Percentiles rank a stretch among this genome's conserved stretches.
phyloP scores from a whole-genome alignment of 1,140 invertebrate species.

The Bombyx mandarina region DNA sequence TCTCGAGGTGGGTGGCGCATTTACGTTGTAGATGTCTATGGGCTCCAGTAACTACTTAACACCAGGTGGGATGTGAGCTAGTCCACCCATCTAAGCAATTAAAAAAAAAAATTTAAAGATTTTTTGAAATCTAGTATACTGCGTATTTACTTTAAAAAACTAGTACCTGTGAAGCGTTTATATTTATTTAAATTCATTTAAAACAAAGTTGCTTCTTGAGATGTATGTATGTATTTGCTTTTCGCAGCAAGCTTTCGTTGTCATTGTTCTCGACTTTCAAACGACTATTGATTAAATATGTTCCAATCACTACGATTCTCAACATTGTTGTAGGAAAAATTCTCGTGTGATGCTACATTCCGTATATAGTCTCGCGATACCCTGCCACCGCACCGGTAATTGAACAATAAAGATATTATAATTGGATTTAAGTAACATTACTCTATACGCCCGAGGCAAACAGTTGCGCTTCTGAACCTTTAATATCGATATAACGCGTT shows the following conservation, averaged over 20 bases:
- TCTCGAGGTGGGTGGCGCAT: no score
- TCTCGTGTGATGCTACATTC: conserved; percentile 33
- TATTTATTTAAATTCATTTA: no score
- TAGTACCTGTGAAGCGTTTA: no score
- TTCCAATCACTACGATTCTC: conserved; percentile 33
- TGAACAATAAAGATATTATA: conserved; percentile 31
- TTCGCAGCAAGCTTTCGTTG: conserved; percentile 34
- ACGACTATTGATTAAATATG: conserved; percentile 35
- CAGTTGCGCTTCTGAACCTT: conserved; percentile 43
- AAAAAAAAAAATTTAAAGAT: no score
- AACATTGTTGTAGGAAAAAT: conserved; percentile 44
- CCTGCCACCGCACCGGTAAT: conserved; percentile 3
- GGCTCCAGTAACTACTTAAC: no score
- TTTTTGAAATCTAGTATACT: no score
- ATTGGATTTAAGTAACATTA: conserved; percentile 32
- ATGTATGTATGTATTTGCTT: conserved; percentile 10
- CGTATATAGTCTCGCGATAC: conserved; percentile 1
- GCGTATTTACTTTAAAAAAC: no score
- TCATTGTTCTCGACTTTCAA: conserved; percentile 61
- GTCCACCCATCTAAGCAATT: no score
- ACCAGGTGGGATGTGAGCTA: no score
- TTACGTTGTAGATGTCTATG: no score
- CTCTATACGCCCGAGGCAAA: conserved; percentile 28
- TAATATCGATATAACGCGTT: conserved; percentile 22
- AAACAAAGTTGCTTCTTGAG: no score